Evolutionary conservation across 23 tunicate species (phyloP), one percentile per base, ranked within the genome.

Genomic region (Halocynthia aurantium): DNA sequence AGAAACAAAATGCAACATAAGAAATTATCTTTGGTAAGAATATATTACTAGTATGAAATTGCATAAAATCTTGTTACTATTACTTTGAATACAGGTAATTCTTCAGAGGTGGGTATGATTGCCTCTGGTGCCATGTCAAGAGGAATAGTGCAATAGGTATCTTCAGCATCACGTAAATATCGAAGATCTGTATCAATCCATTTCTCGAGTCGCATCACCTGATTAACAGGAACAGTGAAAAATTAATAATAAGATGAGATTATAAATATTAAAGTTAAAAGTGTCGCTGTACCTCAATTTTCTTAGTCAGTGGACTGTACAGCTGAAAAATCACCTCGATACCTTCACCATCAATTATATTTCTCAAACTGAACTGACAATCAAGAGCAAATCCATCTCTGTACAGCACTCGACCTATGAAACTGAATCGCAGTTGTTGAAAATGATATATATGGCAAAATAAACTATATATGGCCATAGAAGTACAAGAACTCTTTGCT

Each of bases 151-250:
- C 98, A 92, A 18, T 52, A 55, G 11, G 54, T 81, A 20, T 92
- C 92, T n/a, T 81, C 81, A 71, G 82, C 85, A 68, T 89, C 88
- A 61, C 93, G 83, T 51, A 92, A 55, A 73, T 82, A 92, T 65
- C 98, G 62, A 22, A 92, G 55, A 75, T 92, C 98, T 10, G 98
- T 92, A 68, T 92, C 98, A 12, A 92, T 52, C 98, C 98, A 92
- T 75, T 92, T 92, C 73, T 92, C 98, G 8, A 92, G 83, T 52
- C 88, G 57, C 58, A 92, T 82, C 2, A 86, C 91, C 91, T 86
- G 55, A 31, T 31, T 4, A 31, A 31, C 44, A 31, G 44, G 1
- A 31, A 31, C 44, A 31, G 44, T 31, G 44, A 31, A 0, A 31
- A 31, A 31, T 31, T 0, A 31, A 4, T 31, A 31, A 4, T 0